Base-by-base conservation (phyloP, 2,888 invertebrate genomes). In the Hirtodrosophila duncani region DNA sequence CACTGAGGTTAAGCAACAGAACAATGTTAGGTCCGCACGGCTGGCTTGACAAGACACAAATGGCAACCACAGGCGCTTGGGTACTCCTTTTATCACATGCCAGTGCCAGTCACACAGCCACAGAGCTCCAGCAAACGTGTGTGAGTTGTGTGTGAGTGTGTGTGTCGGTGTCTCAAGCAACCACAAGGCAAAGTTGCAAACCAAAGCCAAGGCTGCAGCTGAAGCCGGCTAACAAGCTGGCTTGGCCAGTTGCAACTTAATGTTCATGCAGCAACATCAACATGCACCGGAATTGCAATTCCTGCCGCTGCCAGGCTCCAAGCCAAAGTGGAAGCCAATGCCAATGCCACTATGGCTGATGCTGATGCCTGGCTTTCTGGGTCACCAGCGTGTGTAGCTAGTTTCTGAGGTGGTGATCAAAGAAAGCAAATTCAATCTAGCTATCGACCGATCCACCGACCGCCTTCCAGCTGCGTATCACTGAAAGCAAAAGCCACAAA, bases 61-160 rank as follows among this genome's bases (percentile, higher is more conserved):
- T 78, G 80, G 59, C 67, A 80, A 68, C 57, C 52, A 26, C 39
- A 39, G 62, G 60, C 55, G 60, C 48, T 33, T 33, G 17, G 27
- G 41, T 43, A 67, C 75, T 80, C 78, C 78, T 79, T 80, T 74
- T 79, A 79, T 80, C 63, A 67, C 31, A 48, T 23, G n/a, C n/a
- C n/a, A 63, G 34, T 10, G 16, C 43, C 52, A 49, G 34, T 58
- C 52, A 39, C 63, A 49, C 3, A 3, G 7, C 3, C 26, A n/a
- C n/a, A n/a, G n/a, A n/a, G n/a, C n/a, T n/a, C n/a, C n/a, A n/a
- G n/a, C n/a, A n/a, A n/a, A n/a, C n/a, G n/a, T n/a, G n/a, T n/a
- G n/a, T n/a, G n/a, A n/a, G n/a, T n/a, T 7, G 20, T 20, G 20
- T 20, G 4, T 4, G 5, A 20, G 7, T 20, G 4, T 4, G 7